These are phyloP conservation scores for Sialia sialis DNA, from an alignment of 2,113 vertebrate species.

Conservation along the genomic window DNA sequence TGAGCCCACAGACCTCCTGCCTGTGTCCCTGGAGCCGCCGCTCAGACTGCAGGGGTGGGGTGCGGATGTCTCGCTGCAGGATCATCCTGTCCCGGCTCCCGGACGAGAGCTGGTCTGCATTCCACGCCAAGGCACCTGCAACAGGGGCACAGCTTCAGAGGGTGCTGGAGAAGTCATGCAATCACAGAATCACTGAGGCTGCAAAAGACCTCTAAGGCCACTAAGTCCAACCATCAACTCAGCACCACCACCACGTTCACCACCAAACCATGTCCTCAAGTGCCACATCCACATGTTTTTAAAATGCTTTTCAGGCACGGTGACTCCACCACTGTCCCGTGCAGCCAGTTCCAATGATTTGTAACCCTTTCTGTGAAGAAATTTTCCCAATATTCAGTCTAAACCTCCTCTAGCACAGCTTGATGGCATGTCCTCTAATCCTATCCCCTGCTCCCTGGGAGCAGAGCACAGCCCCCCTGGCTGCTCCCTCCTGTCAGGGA, in stretches of 20 bases:
- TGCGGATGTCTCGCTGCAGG: slow-evolving; percentile 91
- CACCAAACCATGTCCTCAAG: background rate
- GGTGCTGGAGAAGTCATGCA: rapidly evolving
- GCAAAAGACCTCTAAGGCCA: background rate
- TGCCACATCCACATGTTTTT: background rate
- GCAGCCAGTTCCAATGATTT: background rate
- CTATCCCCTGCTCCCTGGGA: background rate
- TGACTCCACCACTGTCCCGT: too few relatives aligned
- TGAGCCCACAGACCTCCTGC: slow-evolving; percentile 97
- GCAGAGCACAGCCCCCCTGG: rapidly evolving
- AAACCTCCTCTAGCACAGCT: background rate
- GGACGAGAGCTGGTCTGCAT: slow-evolving; percentile 94
- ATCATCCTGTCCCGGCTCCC: slow-evolving; percentile 96
- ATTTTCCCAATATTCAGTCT: background rate
- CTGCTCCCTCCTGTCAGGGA: background rate
- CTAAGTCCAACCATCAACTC: background rate
- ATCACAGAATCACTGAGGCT: background rate
- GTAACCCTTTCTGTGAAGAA: background rate
- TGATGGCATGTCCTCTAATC: background rate
- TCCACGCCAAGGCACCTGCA: slow-evolving; percentile 94
- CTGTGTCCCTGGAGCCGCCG: slow-evolving; percentile 95
- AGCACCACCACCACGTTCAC: background rate
- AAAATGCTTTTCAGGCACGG: background rate
- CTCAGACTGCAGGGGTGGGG: slow-evolving; percentile 90
- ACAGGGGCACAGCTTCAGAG: background rate